Percentiles rank a stretch among this genome's conserved stretches.
phyloP scores from a whole-genome alignment of 1,140 invertebrate species.

The Parasteatoda tepidariorum region DNA sequence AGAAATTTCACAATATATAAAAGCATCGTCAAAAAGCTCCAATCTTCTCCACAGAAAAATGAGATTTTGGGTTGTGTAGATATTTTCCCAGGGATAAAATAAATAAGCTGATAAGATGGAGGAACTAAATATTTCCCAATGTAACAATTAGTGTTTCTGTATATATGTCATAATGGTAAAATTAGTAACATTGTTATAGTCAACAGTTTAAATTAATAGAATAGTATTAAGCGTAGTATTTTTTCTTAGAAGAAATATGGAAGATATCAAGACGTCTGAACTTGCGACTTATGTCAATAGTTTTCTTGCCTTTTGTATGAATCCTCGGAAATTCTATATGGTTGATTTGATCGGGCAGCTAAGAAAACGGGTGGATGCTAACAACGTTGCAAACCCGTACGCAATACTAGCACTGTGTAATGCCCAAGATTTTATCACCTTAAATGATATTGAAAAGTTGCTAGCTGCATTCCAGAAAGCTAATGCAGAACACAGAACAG shows the following conservation, averaged over 20 bases:
- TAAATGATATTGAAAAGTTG: background rate
- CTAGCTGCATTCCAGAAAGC: background rate
- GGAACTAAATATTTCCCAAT: no score
- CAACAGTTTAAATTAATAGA: no score
- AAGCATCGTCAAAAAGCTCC: no score
- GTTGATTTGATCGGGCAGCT: background rate
- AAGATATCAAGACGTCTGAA: background rate
- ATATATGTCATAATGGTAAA: no score
- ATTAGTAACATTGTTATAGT: no score
- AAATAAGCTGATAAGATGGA: no score
- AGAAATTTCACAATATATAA: no score
- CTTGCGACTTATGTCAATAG: background rate
- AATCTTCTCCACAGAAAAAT: no score
- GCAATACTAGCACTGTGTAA: background rate
- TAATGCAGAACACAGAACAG: background rate
- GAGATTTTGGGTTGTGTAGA: no score
- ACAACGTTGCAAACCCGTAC: background rate
- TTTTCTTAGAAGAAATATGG: background rate
- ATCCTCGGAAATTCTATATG: background rate
- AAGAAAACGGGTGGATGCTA: background rate
- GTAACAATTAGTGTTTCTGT: no score
- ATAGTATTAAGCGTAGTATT: no score
- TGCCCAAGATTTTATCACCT: background rate
- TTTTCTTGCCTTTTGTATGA: background rate
- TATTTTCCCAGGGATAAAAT: no score